Percentiles rank a stretch among this genome's conserved stretches.
These are phyloP conservation scores for Ophion ventricosus DNA, from an alignment of 2,888 invertebrate genomes.

Conservation along the genomic window DNA sequence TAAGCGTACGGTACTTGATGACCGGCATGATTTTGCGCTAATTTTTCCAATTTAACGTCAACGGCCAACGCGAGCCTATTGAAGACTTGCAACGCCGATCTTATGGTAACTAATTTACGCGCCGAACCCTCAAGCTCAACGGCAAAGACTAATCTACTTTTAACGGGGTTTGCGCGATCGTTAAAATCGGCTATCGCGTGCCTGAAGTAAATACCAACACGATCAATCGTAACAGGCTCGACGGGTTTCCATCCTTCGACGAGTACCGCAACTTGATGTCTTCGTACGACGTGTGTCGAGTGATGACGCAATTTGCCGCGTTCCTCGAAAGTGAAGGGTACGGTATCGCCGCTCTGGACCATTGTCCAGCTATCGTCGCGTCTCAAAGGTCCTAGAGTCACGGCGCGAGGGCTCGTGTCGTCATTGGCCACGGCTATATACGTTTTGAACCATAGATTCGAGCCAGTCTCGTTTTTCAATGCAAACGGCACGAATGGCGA, in stretches of 20 bases:
- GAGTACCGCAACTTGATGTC: slow-evolving; percentile 94
- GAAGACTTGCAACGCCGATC: slow-evolving; percentile 93
- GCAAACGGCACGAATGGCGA: slow-evolving; percentile 98
- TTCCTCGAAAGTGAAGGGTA: slow-evolving; percentile 94
- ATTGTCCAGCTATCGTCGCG: slow-evolving; percentile 87
- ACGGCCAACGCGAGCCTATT: slow-evolving; percentile 91
- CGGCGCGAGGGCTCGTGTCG: slow-evolving; percentile 70
- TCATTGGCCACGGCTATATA: slow-evolving; percentile 89
- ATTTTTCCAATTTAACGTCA: slow-evolving; percentile 89
- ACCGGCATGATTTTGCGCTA: slow-evolving; percentile 81
- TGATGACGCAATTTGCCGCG: slow-evolving; percentile 89
- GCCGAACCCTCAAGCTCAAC: slow-evolving; percentile 97
- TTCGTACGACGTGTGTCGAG: slow-evolving; percentile 90
- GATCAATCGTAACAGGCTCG: slow-evolving; percentile 96
- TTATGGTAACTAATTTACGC: slow-evolving; percentile 95
- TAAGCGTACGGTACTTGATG: slow-evolving; percentile 74
- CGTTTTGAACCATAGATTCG: slow-evolving; percentile 93
- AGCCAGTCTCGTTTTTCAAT: slow-evolving; percentile 95
- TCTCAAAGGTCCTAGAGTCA: slow-evolving; percentile 82
- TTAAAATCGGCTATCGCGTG: slow-evolving; percentile 84
- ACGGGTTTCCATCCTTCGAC: slow-evolving; percentile 95
- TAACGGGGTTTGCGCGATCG: slow-evolving; percentile 38
- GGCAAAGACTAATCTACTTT: slow-evolving; percentile 94
- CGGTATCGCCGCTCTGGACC: slow-evolving; percentile 90
- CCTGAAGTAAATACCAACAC: slow-evolving; percentile 97